These are phyloP conservation scores for Nomada fabriciana DNA, from an alignment of 2,888 invertebrate species.

Conservation along the genomic window DNA sequence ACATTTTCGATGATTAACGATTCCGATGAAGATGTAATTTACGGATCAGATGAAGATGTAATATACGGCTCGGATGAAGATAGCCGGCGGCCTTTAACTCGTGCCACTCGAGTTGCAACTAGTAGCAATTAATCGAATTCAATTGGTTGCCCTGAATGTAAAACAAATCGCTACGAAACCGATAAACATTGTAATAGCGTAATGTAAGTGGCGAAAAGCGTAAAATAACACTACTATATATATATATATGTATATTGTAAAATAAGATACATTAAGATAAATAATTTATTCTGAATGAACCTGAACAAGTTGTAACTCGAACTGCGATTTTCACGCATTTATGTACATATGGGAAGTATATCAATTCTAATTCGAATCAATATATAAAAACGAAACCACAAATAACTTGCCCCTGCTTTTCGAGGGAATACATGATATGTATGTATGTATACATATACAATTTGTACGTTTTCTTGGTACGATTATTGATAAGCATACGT, in stretches of 20 bases:
- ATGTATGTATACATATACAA: not conserved
- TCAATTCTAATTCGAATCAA: not conserved
- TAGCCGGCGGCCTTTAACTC: slow-evolving; percentile 92
- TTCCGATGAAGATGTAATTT: slow-evolving; percentile 98
- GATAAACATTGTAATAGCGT: not conserved
- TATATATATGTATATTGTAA: slow-evolving; percentile 16
- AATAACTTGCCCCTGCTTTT: not conserved
- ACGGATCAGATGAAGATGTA: slow-evolving; percentile 98
- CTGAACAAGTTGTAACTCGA: not conserved
- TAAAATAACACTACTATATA: too few relatives aligned
- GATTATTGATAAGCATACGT: not conserved
- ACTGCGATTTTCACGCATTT: not conserved
- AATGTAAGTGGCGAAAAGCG: not conserved
- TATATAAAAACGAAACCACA: not conserved
- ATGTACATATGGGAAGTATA: not conserved
- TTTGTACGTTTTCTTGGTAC: slow-evolving; percentile 4
- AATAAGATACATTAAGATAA: slow-evolving; percentile 1
- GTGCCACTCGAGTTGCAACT: slow-evolving; percentile 88
- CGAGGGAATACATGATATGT: too few relatives aligned
- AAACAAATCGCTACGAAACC: not conserved
- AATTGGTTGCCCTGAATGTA: not conserved
- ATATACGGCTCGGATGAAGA: slow-evolving; percentile 97
- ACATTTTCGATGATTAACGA: slow-evolving; percentile 99
- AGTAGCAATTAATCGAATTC: slow-evolving; percentile 88
- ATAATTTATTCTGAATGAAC: not conserved